These are phyloP conservation scores for Orgyia antiqua DNA, from an alignment of 2,888 invertebrate genomes.

Conservation along the genomic window DNA sequence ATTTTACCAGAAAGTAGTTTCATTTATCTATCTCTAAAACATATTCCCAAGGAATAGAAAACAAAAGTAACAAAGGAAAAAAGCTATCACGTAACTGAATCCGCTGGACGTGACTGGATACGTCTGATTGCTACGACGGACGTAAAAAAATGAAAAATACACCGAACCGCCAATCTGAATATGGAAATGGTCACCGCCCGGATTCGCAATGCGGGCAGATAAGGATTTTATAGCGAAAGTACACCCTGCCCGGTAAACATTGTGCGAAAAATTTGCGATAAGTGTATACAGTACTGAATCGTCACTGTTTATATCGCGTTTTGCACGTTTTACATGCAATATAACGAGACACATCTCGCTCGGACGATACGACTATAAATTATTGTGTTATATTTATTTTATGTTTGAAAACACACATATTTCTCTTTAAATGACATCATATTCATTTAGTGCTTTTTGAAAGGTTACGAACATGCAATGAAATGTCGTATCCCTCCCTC, in stretches of 20 bases:
- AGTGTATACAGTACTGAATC: slow-evolving; percentile 31
- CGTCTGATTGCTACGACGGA: slow-evolving; percentile 26
- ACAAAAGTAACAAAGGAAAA: slow-evolving; percentile 20
- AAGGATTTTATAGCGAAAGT: slow-evolving; percentile 62
- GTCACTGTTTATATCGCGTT: slow-evolving; percentile 20
- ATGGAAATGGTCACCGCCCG: slow-evolving; percentile 60
- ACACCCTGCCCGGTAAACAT: slow-evolving; percentile 41
- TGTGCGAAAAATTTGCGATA: slow-evolving; percentile 46
- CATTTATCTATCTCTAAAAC: slow-evolving; percentile 9
- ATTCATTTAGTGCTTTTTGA: no score
- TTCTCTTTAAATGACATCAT: no score
- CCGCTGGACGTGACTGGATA: slow-evolving; percentile 38
- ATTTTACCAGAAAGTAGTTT: no score
- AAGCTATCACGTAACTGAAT: slow-evolving; percentile 23
- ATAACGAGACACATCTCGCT: slow-evolving; percentile 14
- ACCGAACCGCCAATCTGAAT: slow-evolving; percentile 55
- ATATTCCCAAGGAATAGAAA: slow-evolving; percentile 13
- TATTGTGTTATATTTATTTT: no score
- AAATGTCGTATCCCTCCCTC: no score
- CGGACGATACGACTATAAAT: slow-evolving; percentile 17
- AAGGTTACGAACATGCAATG: no score
- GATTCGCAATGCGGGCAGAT: slow-evolving; percentile 67
- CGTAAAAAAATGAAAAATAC: slow-evolving; percentile 34
- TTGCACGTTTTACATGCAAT: slow-evolving; percentile 11
- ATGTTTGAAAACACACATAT: no score